phyloP scores from a whole-genome alignment of 1,140 invertebrate genomes.

The Delia radicum region DNA sequence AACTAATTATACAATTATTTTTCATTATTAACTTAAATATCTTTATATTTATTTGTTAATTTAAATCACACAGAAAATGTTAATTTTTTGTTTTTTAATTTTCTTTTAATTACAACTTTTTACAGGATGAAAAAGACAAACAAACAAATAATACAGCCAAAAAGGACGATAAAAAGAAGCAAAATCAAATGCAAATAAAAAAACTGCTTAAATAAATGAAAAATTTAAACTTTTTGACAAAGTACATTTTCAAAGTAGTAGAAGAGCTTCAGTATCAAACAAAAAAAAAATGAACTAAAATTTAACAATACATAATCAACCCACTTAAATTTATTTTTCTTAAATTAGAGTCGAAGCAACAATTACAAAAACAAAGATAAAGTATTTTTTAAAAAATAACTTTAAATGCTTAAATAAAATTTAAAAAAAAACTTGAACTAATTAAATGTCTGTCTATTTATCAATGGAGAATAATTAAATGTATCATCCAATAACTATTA shows the following conservation, averaged over 20 bases:
- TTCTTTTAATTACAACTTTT: constrained; percentile 38
- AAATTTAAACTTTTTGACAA: neutral
- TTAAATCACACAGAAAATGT: constrained; percentile 11
- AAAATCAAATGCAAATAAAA: constrained; percentile 35
- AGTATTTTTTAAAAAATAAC: neutral
- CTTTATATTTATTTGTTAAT: neutral
- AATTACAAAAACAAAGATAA: neutral
- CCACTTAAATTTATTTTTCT: neutral
- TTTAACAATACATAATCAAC: constrained; percentile 2
- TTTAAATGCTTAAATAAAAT: neutral
- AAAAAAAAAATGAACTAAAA: neutral
- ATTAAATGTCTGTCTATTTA: neutral
- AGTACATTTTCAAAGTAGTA: constrained; percentile 2
- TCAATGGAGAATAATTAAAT: neutral
- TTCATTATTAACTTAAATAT: neutral
- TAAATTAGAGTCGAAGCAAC: neutral
- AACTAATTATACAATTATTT: too few species aligned
- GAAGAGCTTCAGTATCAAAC: constrained; percentile 18
- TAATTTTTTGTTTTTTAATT: constrained; percentile 35
- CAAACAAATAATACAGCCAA: constrained; percentile 42
- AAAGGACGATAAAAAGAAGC: constrained; percentile 42
- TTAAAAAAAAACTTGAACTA: neutral
- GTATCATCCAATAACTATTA: neutral
- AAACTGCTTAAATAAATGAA: neutral
- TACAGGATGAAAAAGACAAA: constrained; percentile 54